A percentile compares a stretch with the other conserved stretches of the same genome.
phyloP scores from a whole-genome alignment of 2,797 vertebrate species.

The Lutjanus argentimaculatus region DNA sequence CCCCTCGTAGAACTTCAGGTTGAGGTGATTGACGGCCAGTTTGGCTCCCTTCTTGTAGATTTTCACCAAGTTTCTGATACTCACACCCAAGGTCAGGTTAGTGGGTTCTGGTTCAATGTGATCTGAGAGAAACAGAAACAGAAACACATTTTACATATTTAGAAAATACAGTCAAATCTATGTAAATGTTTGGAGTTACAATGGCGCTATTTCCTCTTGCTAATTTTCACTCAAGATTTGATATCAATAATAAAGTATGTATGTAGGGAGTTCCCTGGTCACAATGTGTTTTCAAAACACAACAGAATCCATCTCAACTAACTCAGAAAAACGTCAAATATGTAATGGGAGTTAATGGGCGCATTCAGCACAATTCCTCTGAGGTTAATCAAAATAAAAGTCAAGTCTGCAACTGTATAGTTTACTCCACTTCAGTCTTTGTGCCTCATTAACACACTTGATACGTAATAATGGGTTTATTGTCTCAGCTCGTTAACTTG shows the following conservation, averaged over 20 bases:
- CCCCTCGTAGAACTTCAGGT: slow-evolving; percentile 92
- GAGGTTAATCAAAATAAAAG: too few species aligned
- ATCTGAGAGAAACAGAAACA: slow-evolving; percentile 73
- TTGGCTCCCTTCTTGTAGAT: slow-evolving; percentile 87
- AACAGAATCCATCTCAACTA: too few species aligned
- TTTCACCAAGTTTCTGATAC: slow-evolving; percentile 91
- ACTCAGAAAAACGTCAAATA: too few species aligned
- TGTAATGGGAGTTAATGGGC: too few species aligned
- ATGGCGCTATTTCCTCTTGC: not conserved
- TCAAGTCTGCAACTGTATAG: too few species aligned
- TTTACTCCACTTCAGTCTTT: too few species aligned
- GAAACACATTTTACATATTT: not conserved
- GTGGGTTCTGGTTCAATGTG: slow-evolving; percentile 87
- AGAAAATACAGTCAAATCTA: not conserved
- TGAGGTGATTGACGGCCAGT: slow-evolving; percentile 90
- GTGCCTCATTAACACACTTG: too few species aligned
- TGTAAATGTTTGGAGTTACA: not conserved
- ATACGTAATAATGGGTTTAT: too few species aligned
- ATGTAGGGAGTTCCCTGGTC: too few species aligned
- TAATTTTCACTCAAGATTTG: too few species aligned
- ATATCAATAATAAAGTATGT: too few species aligned
- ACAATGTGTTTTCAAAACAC: not conserved
- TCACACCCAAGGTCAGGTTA: slow-evolving; percentile 86
- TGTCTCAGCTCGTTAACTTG: slow-evolving; percentile 34
- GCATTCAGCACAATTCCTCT: too few species aligned